Evolutionary conservation across 2,888 invertebrate genomes (phyloP).

Genomic region (Laspeyria flexula): DNA sequence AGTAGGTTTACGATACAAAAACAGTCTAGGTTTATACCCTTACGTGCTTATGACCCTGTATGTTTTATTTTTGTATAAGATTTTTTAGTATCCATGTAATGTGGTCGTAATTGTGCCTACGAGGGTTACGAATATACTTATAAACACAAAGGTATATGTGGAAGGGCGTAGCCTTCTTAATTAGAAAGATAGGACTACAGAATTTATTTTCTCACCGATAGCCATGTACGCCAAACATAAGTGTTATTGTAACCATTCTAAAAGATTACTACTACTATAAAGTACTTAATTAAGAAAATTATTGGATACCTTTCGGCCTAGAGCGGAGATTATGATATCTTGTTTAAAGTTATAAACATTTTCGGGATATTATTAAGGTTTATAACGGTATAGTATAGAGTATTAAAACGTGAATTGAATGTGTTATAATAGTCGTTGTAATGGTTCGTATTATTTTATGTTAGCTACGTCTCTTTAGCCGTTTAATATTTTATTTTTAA

Average conservation of each 20-base stretch:
- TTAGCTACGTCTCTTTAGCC: slow-evolving; percentile 14
- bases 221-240: slow-evolving; percentile 42
- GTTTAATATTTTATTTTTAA: slow-evolving; percentile 21
- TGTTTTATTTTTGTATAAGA: slow-evolving; percentile 30
- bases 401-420: slow-evolving; percentile 37
- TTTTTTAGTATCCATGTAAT: slow-evolving; percentile 23
- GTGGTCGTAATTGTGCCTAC: slow-evolving; percentile 6
- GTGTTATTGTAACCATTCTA: slow-evolving; percentile 47
- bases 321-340: slow-evolving; percentile 24
- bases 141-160: slow-evolving; percentile 47
- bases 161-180: slow-evolving; percentile 50
- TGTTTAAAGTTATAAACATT: slow-evolving; percentile 25
- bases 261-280: slow-evolving; percentile 46
- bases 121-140: slow-evolving; percentile 19
- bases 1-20: slow-evolving; percentile 30
- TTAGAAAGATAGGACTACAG: slow-evolving; percentile 45
- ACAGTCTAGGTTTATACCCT: slow-evolving; percentile 17
- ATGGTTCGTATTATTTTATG: slow-evolving; percentile 28
- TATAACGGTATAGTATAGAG: slow-evolving; percentile 18
- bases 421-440: slow-evolving; percentile 11
- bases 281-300: slow-evolving; percentile 49
- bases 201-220: slow-evolving; percentile 48
- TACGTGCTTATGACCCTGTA: slow-evolving; percentile 26
- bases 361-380: slow-evolving; percentile 29
- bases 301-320: slow-evolving; percentile 42